Evolutionary conservation across 1,140 invertebrate genomes (phyloP), one percentile per base, ranked within the genome.

Genomic region (Amyelois transitella): DNA sequence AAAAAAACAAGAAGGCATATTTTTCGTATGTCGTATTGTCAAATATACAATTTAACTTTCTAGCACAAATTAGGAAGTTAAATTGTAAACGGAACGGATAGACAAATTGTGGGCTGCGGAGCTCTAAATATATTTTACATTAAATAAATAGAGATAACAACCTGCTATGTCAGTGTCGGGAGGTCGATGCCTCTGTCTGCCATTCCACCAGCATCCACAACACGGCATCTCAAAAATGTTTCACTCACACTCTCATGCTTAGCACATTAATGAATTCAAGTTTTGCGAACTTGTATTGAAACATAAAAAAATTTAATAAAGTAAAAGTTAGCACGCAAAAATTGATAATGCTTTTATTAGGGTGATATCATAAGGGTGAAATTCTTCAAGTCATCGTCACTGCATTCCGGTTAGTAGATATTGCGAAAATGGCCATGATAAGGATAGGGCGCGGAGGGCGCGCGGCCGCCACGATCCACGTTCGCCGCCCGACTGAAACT

Each of bases 161-260:
- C 83, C 83, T 79, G 72, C 48, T 25, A 49, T 66, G 43, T 58
- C 60, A 24, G 73, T 44, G 28, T 86, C 77, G 47, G 82, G 84
- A 20, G 84, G 84, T 53, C 84, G 79, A 62, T 87, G 84, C 56
- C 84, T 73, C 69, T 84, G 84, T 64, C 84, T 79, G 51, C 84
- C 84, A 38, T 80, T 86, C 84, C 84, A 87, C 84, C 84, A 87
- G 62, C 84, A 87, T 1, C 81, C 84, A 72, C 84, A 87, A 60
- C 84, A 87, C 48, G 81, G 81, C 84, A 87, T 83, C 18, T 48
- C 18, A n/a, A 21, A 18, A 48, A 48, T 38, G n/a, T 38, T 38
- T 1, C 32, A 38, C 32, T 14, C 2, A 1, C 32, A 38, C 32
- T 38, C n/a, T 38, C 32, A 38, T 38, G 17, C 1, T 14, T 38